phyloP scores from a whole-genome alignment of 2,113 vertebrate species.

The Esox niger region DNA sequence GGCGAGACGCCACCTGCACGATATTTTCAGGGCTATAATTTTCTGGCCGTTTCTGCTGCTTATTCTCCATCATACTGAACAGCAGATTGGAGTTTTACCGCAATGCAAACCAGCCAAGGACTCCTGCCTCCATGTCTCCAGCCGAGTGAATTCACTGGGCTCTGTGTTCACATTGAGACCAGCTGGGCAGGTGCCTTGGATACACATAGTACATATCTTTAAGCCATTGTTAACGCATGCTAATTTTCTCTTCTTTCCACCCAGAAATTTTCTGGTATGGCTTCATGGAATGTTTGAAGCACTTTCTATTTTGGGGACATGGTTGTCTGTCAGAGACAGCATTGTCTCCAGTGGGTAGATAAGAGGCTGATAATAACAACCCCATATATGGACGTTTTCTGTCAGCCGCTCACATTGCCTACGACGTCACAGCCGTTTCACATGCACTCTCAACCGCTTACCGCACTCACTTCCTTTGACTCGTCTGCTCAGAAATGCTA shows the following conservation, averaged over 20 bases:
- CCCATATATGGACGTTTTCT: slow-evolving; percentile 57
- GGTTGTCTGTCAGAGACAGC: not conserved
- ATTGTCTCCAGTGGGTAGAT: not conserved
- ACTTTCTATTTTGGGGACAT: not conserved
- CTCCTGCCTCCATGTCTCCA: slow-evolving; percentile 4
- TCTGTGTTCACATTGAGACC: slow-evolving; percentile 14
- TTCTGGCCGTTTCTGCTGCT: not conserved
- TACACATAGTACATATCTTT: not conserved
- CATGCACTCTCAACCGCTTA: slow-evolving; percentile 35
- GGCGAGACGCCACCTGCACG: not conserved
- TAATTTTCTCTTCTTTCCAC: not conserved
- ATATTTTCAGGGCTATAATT: not conserved
- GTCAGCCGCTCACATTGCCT: slow-evolving; percentile 19
- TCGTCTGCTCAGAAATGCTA: slow-evolving; percentile 43
- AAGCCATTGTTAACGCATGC: not conserved
- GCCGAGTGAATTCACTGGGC: slow-evolving; percentile 2
- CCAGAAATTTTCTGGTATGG: not conserved
- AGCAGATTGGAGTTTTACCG: not conserved
- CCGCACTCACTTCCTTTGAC: slow-evolving; percentile 60
- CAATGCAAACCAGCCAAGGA: not conserved
- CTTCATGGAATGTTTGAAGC: not conserved
- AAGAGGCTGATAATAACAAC: not conserved
- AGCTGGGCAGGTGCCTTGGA: not conserved
- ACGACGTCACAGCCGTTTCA: slow-evolving; percentile 48
- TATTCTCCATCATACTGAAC: too few species aligned